Conservation (phyloP, 2,113 vertebrate species). For the Scomber colias region DNA sequence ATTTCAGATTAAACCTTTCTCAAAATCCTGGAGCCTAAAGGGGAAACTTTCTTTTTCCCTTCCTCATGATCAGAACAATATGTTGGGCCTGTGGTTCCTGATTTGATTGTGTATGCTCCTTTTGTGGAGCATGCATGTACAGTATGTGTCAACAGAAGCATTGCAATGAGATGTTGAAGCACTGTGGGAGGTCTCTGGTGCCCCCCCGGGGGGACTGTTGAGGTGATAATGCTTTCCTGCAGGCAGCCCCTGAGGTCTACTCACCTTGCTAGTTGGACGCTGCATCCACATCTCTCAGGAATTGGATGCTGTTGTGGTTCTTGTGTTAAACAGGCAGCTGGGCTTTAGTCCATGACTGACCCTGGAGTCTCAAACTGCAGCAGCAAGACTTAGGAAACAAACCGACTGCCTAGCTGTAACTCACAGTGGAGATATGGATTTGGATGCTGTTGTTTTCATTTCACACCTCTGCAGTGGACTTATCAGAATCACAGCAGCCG, state of each 20-base stretch:
- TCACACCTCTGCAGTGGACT: slow-evolving; percentile 41
- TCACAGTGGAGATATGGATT: slow-evolving; percentile 1
- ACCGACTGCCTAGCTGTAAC: slow-evolving; percentile 28
- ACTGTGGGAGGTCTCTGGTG: slow-evolving; percentile 22
- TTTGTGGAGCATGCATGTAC: slow-evolving; percentile 20
- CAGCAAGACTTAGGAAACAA: slow-evolving; percentile 31
- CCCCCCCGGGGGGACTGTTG: slow-evolving; percentile 8
- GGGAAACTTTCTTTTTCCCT: slow-evolving; percentile 34
- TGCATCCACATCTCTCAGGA: background rate
- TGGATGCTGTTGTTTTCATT: slow-evolving; percentile 46
- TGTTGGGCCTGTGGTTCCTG: slow-evolving; percentile 40
- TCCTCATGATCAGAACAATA: slow-evolving; percentile 56
- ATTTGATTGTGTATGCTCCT: slow-evolving; percentile 22
- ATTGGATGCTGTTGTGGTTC: slow-evolving; percentile 21
- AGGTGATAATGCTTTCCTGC: slow-evolving; percentile 66
- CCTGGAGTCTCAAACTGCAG: slow-evolving; percentile 29
- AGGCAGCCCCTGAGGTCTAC: slow-evolving; percentile 18
- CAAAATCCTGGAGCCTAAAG: slow-evolving; percentile 16
- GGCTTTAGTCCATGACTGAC: slow-evolving; percentile 10
- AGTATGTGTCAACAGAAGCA: slow-evolving; percentile 53
- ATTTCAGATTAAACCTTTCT: slow-evolving; percentile 32
- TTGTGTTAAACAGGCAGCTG: slow-evolving; percentile 30
- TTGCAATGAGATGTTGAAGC: slow-evolving; percentile 11
- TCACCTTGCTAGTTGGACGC: slow-evolving; percentile 1
- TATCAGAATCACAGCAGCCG: slow-evolving; percentile 19